Conservation (phyloP, 2,888 invertebrate genomes). For the Drosophila atripex region DNA sequence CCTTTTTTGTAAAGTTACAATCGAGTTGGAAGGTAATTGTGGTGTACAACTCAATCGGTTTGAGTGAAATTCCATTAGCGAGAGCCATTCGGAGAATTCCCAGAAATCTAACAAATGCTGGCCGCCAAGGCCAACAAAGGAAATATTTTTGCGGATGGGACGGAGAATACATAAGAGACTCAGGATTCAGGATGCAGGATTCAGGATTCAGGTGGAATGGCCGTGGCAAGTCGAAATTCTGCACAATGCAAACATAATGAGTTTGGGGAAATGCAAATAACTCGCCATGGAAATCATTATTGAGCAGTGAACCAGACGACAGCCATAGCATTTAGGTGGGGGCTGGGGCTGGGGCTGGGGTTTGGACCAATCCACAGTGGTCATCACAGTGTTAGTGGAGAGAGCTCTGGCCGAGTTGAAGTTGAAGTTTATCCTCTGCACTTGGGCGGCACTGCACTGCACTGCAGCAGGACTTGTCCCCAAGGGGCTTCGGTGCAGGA, state of each 20-base stretch:
- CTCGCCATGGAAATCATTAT: constrained; percentile 73
- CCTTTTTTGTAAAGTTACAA: neutral
- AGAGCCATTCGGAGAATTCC: constrained; percentile 28
- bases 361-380: constrained; percentile 32
- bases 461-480: constrained; percentile 21
- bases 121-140: constrained; percentile 29
- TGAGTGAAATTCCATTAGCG: constrained; percentile 40
- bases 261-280: constrained; percentile 73
- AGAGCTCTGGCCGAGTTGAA: constrained; percentile 3
- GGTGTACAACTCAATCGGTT: constrained; percentile 34
- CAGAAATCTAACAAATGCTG: constrained; percentile 6
- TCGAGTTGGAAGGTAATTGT: constrained; percentile 16
- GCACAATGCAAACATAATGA: constrained; percentile 72
- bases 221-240: constrained; percentile 44
- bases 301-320: constrained; percentile 64
- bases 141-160: constrained; percentile 11
- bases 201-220: constrained; percentile 30
- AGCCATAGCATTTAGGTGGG: constrained; percentile 5
- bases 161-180: neutral
- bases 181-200: constrained; percentile 27
- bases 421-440: constrained; percentile 12
- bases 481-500: constrained; percentile 13
- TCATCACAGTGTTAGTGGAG: constrained; percentile 29
- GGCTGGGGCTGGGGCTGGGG: constrained; percentile 10
- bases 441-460: constrained; percentile 21